Conservation (phyloP, 2,888 invertebrate species). For the Lepidochitona cinerea region DNA sequence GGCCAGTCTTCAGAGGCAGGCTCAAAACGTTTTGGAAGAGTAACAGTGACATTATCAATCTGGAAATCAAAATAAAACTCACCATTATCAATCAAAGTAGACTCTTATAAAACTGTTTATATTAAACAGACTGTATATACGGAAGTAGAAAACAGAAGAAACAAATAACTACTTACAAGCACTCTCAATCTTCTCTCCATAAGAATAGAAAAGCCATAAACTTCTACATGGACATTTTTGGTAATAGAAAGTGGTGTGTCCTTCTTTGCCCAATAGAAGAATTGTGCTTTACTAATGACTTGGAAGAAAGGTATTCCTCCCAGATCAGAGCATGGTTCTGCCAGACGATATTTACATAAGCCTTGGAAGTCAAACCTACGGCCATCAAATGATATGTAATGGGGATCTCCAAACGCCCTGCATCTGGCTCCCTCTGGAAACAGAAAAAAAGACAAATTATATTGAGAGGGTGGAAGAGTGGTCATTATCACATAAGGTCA, state of each 20-base stretch:
- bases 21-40: slow-evolving; percentile 5
- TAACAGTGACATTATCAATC: slow-evolving; percentile 2
- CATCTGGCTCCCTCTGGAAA: slow-evolving; percentile 5
- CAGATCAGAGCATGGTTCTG: neutral
- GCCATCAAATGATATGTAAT: neutral
- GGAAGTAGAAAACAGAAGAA: no score
- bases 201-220: slow-evolving; percentile 2
- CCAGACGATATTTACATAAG: slow-evolving; percentile 1
- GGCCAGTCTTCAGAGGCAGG: neutral
- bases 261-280: neutral
- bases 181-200: neutral
- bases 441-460: neutral
- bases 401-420: slow-evolving; percentile 5
- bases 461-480: no score
- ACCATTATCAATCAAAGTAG: neutral
- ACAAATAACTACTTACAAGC: neutral
- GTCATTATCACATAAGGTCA: no score
- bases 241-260: neutral
- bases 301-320: neutral
- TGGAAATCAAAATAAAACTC: neutral
- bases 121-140: neutral
- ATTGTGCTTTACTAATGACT: neutral
- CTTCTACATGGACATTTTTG: neutral
- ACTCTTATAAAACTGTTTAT: neutral
- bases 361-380: neutral